These are phyloP conservation scores for Ceratotherium simum DNA, from an alignment of 2,113 vertebrate genomes.

Conservation along the genomic window DNA sequence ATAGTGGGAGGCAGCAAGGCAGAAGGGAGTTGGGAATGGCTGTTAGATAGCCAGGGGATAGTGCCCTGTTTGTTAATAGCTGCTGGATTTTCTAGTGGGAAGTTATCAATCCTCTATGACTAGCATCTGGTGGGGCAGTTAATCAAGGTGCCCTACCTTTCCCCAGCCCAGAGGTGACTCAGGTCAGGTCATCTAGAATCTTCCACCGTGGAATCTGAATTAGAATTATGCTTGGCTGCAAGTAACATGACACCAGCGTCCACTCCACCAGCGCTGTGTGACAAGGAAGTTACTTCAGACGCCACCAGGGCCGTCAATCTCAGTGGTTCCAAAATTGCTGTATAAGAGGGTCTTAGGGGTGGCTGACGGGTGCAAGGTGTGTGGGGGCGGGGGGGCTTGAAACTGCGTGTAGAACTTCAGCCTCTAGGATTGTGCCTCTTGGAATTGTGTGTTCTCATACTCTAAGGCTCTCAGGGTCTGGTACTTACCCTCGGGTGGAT, in stretches of 20 bases:
- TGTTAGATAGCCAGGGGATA: background rate
- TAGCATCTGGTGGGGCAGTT: background rate
- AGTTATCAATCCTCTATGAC: background rate
- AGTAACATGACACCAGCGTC: background rate
- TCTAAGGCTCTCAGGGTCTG: background rate
- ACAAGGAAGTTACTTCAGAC: background rate
- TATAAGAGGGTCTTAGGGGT: background rate
- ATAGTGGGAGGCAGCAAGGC: background rate
- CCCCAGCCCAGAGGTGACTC: background rate
- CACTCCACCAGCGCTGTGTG: background rate
- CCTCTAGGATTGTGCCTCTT: background rate
- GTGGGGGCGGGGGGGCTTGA: accelerated
- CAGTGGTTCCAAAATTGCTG: background rate
- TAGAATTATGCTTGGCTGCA: background rate
- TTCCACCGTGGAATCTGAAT: background rate
- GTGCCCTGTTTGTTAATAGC: background rate
- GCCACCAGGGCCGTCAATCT: no score
- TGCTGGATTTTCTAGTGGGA: background rate
- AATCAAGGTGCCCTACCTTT: background rate
- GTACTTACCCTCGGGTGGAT: accelerated
- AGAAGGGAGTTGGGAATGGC: background rate
- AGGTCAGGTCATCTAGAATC: background rate
- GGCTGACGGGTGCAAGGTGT: background rate
- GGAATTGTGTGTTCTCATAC: background rate
- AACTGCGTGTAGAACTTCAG: background rate